Evolutionary conservation across 2,797 vertebrate species (phyloP).

Genomic region (Falco concolor): DNA sequence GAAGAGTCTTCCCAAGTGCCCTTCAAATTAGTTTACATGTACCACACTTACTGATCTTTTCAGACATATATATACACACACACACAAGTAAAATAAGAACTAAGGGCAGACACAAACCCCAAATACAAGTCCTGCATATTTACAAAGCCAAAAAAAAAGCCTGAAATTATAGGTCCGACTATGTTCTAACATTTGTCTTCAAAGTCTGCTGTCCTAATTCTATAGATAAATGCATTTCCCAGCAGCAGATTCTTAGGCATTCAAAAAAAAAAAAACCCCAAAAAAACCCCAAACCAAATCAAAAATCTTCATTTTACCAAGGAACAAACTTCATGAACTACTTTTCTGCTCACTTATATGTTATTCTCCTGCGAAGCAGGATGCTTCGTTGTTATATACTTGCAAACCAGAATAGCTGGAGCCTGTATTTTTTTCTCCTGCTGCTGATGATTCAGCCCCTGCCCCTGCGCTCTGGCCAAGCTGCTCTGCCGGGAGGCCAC

Average conservation of each 20-base stretch:
- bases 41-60: not conserved
- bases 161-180: not conserved
- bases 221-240: not conserved
- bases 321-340: not conserved
- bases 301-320: not conserved
- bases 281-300: not conserved
- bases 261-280: not conserved
- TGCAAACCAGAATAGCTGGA: not conserved
- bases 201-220: not conserved
- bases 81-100: not conserved
- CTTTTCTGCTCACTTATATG: not conserved
- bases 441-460: constrained; percentile 42
- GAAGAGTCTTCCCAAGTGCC: not conserved
- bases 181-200: not conserved
- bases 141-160: not conserved
- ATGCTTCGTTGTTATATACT: not conserved
- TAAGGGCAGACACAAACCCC: not conserved
- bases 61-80: fast-evolving
- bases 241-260: not conserved
- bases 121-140: not conserved
- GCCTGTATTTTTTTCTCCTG: constrained; percentile 16
- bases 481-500: constrained; percentile 68
- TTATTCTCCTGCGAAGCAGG: not conserved
- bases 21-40: not conserved
- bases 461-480: not conserved